A percentile compares a stretch with the other conserved stretches of the same genome.
These are phyloP conservation scores for Distichodus sexfasciatus DNA, from an alignment of 2,797 vertebrate genomes.

Conservation along the genomic window DNA sequence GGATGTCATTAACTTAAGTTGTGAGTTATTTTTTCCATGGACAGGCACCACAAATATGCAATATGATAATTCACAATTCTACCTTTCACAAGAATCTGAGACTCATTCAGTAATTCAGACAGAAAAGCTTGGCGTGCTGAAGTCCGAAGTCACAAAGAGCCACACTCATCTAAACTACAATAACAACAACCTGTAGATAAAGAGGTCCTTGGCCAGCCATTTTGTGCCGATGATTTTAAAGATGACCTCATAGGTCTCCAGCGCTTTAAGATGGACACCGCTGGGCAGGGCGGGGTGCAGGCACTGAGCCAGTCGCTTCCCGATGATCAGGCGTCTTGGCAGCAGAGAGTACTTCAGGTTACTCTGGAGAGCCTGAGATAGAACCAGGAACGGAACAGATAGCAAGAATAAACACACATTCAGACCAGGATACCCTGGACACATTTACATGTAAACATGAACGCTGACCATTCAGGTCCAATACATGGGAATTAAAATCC, in stretches of 20 bases:
- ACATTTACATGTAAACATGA: too few relatives aligned
- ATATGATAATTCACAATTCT: too few relatives aligned
- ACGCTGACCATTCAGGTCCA: neutral
- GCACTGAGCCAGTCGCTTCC: slow-evolving; percentile 94
- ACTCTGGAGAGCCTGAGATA: slow-evolving; percentile 91
- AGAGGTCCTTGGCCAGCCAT: slow-evolving; percentile 96
- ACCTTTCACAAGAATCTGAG: too few relatives aligned
- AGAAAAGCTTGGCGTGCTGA: too few relatives aligned
- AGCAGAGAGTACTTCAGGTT: slow-evolving; percentile 93
- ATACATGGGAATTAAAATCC: too few relatives aligned
- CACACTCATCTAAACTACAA: too few relatives aligned
- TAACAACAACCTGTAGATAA: slow-evolving; percentile 88
- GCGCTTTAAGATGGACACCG: slow-evolving; percentile 94
- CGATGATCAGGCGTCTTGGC: slow-evolving; percentile 88
- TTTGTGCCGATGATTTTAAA: slow-evolving; percentile 97
- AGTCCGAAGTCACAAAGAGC: too few relatives aligned
- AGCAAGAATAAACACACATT: neutral
- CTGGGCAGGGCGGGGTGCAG: slow-evolving; percentile 95
- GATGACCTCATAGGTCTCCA: slow-evolving; percentile 98
- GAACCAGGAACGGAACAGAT: neutral
- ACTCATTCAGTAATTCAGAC: too few relatives aligned
- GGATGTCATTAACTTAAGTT: too few relatives aligned
- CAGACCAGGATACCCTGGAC: neutral
- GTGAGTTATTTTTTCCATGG: too few relatives aligned
- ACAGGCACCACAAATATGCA: too few relatives aligned